phyloP scores from a whole-genome alignment of 2,797 vertebrate species.

The Graptemys geographica region DNA sequence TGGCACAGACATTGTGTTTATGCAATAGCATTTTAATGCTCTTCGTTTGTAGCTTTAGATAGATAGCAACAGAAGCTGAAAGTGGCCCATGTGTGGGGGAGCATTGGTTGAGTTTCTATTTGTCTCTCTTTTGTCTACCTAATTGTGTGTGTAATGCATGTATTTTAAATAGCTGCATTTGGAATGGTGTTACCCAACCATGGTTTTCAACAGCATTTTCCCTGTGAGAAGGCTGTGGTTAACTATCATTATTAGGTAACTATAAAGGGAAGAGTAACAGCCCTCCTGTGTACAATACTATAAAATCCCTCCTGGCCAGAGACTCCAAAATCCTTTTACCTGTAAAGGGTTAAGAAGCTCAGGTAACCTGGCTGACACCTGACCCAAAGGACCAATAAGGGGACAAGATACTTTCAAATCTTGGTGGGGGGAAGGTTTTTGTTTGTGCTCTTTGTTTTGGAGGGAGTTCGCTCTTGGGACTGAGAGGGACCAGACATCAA shows the following conservation, averaged over 20 bases:
- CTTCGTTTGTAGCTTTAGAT: background rate
- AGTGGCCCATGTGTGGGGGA: rapidly evolving
- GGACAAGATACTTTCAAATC: too few species aligned
- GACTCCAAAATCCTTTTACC: too few species aligned
- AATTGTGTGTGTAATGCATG: background rate
- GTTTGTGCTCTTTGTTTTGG: too few species aligned
- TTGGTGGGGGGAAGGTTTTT: too few species aligned
- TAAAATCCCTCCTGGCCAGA: too few species aligned
- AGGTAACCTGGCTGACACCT: too few species aligned
- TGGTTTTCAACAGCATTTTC: background rate
- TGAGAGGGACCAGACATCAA: too few species aligned
- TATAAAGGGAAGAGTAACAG: background rate
- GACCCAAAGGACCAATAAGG: too few species aligned
- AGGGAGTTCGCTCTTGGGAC: too few species aligned
- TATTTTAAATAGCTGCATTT: background rate
- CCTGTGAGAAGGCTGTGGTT: background rate
- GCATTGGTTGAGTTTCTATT: background rate
- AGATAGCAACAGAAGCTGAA: background rate
- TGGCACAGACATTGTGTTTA: background rate
- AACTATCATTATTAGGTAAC: background rate
- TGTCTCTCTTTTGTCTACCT: background rate
- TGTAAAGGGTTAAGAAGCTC: too few species aligned
- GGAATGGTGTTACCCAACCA: rapidly evolving
- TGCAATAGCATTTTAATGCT: background rate
- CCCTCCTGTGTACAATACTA: too few species aligned